Percentiles rank a stretch among this genome's conserved stretches.
These are phyloP conservation scores for Corythornis cristatus DNA, from an alignment of 2,113 vertebrate genomes.

Conservation along the genomic window DNA sequence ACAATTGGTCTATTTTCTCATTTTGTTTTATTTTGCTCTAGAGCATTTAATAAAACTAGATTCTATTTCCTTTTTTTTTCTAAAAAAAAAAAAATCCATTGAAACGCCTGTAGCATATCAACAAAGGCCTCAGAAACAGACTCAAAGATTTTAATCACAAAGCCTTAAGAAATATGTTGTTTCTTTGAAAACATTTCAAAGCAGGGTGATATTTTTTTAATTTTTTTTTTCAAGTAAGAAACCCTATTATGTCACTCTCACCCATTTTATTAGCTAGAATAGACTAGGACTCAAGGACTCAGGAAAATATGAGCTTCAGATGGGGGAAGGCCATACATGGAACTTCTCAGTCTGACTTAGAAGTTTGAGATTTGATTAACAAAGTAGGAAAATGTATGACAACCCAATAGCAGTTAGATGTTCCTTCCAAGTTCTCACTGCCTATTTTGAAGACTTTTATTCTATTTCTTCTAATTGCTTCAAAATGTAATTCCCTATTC, in stretches of 20 bases:
- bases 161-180: not conserved
- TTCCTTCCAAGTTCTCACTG: not conserved
- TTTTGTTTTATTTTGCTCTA: not conserved
- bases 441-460: not conserved
- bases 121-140: not conserved
- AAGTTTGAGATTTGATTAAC: not conserved
- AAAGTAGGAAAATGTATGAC: not conserved
- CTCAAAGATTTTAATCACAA: not conserved
- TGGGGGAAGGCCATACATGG: not conserved
- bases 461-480: conserved; percentile 5
- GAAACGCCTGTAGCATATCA: not conserved
- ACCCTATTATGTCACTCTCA: not conserved
- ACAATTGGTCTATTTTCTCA: not conserved
- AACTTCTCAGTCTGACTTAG: not conserved
- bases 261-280: not conserved
- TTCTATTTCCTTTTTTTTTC: not conserved
- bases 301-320: not conserved
- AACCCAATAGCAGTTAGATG: not conserved
- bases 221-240: not conserved
- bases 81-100: not conserved
- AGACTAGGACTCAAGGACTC: not conserved
- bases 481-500: conserved; percentile 39
- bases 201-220: not conserved
- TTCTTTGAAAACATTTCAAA: not conserved
- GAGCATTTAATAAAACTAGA: not conserved